These are phyloP conservation scores for Psilopogon haemacephalus DNA, from an alignment of 2,113 vertebrate genomes.

Conservation along the genomic window DNA sequence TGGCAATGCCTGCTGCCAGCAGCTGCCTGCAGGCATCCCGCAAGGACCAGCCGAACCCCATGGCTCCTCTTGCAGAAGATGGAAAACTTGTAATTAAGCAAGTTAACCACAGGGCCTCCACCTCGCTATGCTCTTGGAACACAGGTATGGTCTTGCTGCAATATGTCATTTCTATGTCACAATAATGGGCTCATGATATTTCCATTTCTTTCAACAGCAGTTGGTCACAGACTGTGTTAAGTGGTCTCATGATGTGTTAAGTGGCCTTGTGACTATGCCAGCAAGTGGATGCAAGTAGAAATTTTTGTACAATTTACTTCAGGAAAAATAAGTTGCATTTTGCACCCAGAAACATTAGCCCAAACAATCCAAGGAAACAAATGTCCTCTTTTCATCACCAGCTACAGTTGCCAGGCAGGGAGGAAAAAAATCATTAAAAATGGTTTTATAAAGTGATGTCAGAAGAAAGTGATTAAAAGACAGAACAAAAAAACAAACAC, in stretches of 20 bases:
- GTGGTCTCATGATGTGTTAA: not conserved
- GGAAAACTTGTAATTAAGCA: not conserved
- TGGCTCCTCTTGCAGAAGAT: fast-evolving
- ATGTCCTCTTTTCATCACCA: not conserved
- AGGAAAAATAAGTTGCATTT: not conserved
- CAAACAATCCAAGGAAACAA: not conserved
- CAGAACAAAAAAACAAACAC: too few relatives aligned
- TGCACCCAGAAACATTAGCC: not conserved
- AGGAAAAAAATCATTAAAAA: not conserved
- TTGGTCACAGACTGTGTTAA: not conserved
- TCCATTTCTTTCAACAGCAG: not conserved
- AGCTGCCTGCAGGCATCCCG: not conserved
- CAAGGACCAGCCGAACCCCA: not conserved
- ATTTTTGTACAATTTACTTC: not conserved
- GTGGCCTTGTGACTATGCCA: not conserved
- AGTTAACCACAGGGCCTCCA: not conserved
- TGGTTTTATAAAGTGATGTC: not conserved
- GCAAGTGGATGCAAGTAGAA: not conserved
- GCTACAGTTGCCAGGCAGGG: not conserved
- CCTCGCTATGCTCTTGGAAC: fast-evolving
- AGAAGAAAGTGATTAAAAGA: not conserved
- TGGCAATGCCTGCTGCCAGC: not conserved
- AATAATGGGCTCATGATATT: not conserved
- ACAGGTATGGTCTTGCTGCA: not conserved
- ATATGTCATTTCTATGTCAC: not conserved